Base-by-base conservation (phyloP, 2,888 invertebrate species). In the Cantharis rufa region DNA sequence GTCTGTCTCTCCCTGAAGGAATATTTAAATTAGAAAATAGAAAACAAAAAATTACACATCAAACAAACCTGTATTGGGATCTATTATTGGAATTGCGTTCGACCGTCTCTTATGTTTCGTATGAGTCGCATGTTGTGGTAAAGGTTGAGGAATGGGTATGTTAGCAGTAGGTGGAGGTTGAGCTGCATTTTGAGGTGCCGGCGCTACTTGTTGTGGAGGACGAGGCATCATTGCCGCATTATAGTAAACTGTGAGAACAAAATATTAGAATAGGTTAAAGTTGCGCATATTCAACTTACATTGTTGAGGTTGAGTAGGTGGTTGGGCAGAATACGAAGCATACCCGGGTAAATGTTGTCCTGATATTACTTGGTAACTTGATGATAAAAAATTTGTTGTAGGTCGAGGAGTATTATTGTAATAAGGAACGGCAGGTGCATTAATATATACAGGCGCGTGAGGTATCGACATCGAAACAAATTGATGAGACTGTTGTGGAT, bases 31-130 rank as follows among this genome's bases (percentile, higher is more conserved):
- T n/a, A 48, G 5, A 48, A 48, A 48, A 48, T 9, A n/a, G 27
- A 77, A 69, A 70, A 15, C 10, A 62, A 62, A 18, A 13, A 15
- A 73, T 63, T 27, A 32, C 27, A 15, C 10, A 73, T 24, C 32
- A 32, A 27, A 48, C 76, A 80, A 81, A 86, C 86, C 87, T 71
- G 88, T 87, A 73, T 72, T 78, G 1, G 88, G 88, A 84, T 88
- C 86, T 76, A 88, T 88, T 61, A 88, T 86, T 18, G 85, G 80
- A 77, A 88, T 82, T n/a, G 88, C 88, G 28, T 86, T 85, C 3
- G 82, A 79, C 74, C 85, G 81, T 71, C 84, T 79, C 74, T 83
- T 82, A 76, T 83, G 81, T 24, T 79, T 80, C 18, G 79, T 75
- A 32, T 15, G 72, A 15, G 71, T n/a, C 9, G 24, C 48, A 21